Base-by-base conservation (phyloP, 2,888 invertebrate species). In the Scaptomyza parva region DNA sequence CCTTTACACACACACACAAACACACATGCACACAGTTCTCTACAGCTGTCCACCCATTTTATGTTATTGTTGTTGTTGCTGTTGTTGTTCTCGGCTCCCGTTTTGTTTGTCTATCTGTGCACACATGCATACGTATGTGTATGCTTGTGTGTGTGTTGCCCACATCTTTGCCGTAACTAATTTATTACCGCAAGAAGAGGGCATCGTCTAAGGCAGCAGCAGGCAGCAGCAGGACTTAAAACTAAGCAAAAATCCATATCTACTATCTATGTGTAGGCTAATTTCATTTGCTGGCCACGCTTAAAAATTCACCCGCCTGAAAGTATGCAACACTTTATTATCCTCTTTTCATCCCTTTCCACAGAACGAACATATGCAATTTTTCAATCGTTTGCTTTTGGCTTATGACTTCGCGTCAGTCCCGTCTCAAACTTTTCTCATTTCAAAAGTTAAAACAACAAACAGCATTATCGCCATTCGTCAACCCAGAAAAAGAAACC, bases 381-480 rank as follows among this genome's bases (percentile, higher is more conserved):
- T 74, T 76, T 76, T 74, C 74, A 72, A 74, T 74, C 77, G 67
- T 62, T 73, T 76, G 76, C 54, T 61, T 61, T 41, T 51, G 55
- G 57, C 44, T 58, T 67, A 52, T 76, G 74, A 71, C 67, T 69
- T 74, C 30, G 57, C 41, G 67, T 33, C 45, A n/a, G 39, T 45
- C 65, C 65, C 78, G 55, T 66, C 65, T 62, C 61, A 89, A 89
- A 89, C 82, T 87, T 87, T 87, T 86, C 87, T 87, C 89, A 89
- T 87, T 87, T 87, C 80, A 72, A 86, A 88, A 86, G 76, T 80
- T 80, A 72, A 78, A 85, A 84, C 76, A 85, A 85, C 89, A 86
- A 88, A 83, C 83, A 78, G 81, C 64, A 88, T 86, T 88, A 88
- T 86, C 86, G 81, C 84, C 89, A 87, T 87, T 88, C 89, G 87